Percentiles rank a stretch among this genome's conserved stretches.
Conservation (phyloP, 2,113 vertebrate genomes). For the Murina feae region DNA sequence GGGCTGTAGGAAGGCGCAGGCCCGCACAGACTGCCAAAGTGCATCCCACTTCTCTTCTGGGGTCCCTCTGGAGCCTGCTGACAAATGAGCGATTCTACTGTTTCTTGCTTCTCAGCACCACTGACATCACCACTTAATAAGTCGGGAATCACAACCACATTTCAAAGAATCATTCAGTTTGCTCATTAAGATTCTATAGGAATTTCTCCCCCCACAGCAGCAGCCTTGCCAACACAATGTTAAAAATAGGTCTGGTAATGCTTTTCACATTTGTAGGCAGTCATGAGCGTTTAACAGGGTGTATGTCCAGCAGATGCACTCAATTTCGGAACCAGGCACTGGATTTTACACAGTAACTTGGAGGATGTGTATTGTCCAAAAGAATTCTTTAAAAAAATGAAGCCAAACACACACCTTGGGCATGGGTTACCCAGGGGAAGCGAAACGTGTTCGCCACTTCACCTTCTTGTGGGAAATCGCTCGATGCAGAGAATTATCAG, state of each 20-base stretch:
- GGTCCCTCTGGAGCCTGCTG: neutral
- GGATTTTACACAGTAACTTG: slow-evolving; percentile 59
- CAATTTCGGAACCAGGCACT: slow-evolving; percentile 75
- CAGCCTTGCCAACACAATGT: slow-evolving; percentile 70
- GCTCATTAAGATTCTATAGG: slow-evolving; percentile 74
- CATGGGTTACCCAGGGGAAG: neutral
- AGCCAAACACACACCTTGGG: slow-evolving; percentile 48
- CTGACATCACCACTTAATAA: neutral
- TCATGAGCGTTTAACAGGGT: slow-evolving; percentile 70
- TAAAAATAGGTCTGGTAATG: slow-evolving; percentile 80
- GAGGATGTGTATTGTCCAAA: slow-evolving; percentile 43
- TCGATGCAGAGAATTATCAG: neutral
- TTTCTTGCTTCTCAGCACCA: neutral
- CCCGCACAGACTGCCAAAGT: neutral
- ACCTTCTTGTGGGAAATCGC: neutral
- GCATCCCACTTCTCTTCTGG: neutral
- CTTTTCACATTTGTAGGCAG: slow-evolving; percentile 81
- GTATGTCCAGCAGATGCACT: slow-evolving; percentile 69
- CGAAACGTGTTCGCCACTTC: neutral
- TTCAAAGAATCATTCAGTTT: slow-evolving; percentile 73
- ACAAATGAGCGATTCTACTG: neutral
- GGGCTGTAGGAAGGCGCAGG: neutral
- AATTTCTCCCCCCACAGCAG: slow-evolving; percentile 61
- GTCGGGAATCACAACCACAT: slow-evolving; percentile 49
- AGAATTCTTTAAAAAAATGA: slow-evolving; percentile 55